phyloP scores from a whole-genome alignment of 1,140 invertebrate genomes.

The Drosophila tsacasi region DNA sequence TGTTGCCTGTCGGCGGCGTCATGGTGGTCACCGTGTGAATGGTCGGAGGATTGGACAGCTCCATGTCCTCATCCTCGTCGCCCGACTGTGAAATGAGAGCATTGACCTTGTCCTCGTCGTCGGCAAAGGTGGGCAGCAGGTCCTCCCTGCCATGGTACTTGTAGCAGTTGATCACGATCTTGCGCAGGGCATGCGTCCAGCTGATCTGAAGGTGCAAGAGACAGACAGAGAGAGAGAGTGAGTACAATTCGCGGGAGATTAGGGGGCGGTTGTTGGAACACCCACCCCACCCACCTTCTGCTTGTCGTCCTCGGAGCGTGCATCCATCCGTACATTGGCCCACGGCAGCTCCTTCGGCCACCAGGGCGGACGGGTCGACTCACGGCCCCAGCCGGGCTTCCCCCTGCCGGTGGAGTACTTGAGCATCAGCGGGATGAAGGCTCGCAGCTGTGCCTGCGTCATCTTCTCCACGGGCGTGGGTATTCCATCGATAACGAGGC shows the following conservation, averaged over 20 bases:
- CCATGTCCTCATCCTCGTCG: slow-evolving; percentile 80
- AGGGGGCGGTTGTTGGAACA: slow-evolving; percentile 56
- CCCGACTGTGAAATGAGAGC: slow-evolving; percentile 80
- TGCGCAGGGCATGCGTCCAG: slow-evolving; percentile 98
- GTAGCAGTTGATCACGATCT: slow-evolving; percentile 99
- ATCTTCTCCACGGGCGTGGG: slow-evolving; percentile 99
- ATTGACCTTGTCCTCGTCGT: slow-evolving; percentile 93
- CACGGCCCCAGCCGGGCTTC: slow-evolving; percentile 98
- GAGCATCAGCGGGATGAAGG: slow-evolving; percentile 98
- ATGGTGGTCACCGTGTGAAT: slow-evolving; percentile 83
- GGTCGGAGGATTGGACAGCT: slow-evolving; percentile 83
- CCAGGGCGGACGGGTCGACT: slow-evolving; percentile 97
- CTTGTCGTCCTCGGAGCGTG: slow-evolving; percentile 97
- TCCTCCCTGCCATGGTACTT: slow-evolving; percentile 99
- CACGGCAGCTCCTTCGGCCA: slow-evolving; percentile 99
- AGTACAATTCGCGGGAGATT: slow-evolving; percentile 31
- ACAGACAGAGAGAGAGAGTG: not conserved
- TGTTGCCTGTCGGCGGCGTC: slow-evolving; percentile 67
- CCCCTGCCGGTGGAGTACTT: slow-evolving; percentile 98
- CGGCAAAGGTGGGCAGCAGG: slow-evolving; percentile 96
- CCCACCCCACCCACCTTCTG: slow-evolving; percentile 91
- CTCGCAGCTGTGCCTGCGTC: slow-evolving; percentile 98
- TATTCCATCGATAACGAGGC: slow-evolving; percentile 98
- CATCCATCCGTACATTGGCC: slow-evolving; percentile 99
- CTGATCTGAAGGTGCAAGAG: slow-evolving; percentile 90